Base-by-base conservation (phyloP, 2,888 invertebrate species). In the Euzetes globulus region DNA sequence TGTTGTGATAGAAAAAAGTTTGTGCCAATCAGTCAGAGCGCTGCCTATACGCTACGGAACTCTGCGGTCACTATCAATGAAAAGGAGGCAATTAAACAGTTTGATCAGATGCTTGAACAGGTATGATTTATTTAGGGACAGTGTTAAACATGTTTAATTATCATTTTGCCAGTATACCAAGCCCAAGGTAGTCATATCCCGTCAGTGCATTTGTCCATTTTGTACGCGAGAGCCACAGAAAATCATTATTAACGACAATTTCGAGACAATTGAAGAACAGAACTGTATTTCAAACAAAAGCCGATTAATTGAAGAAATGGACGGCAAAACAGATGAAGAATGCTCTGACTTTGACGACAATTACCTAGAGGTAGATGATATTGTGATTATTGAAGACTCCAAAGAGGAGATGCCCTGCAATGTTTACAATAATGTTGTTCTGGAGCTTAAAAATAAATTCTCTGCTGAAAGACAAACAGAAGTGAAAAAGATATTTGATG, bases 161-260 rank as follows among this genome's bases (percentile, higher is more conserved):
- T 15, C 22, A 58, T 22, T 22, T 22, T 22, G 52, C 6, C 33
- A 68, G 68, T 68, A 68, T 45, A 68, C 68, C 3, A 68, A 68
- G 15, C 68, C 68, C 1, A 68, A 68, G 19, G 45, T 41, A 15
- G 45, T 68, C 6, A 41, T 68, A n/a, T 68, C 68, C 3, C 68
- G 68, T 22, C 68, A 68, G 45, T 68, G 68, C 13, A 68, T 68
- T 68, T 68, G 68, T 68, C 68, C 68, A 1, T 68, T 68, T 41
- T 68, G 68, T 68, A 68, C 68, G 68, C 41, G 19, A 68, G 68
- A 68, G 13, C 17, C 68, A 1, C 41, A 68, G 4, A 68, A 68
- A n/a, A 37, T 68, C 1, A 41, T 68, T 6, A 68, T 68, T 13
- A 41, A 68, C 13, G 41, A 68, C n/a, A 29, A 63, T 13, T 9